Conservation (phyloP, 2,113 vertebrate species). For the Mormyrus lacerda region DNA sequence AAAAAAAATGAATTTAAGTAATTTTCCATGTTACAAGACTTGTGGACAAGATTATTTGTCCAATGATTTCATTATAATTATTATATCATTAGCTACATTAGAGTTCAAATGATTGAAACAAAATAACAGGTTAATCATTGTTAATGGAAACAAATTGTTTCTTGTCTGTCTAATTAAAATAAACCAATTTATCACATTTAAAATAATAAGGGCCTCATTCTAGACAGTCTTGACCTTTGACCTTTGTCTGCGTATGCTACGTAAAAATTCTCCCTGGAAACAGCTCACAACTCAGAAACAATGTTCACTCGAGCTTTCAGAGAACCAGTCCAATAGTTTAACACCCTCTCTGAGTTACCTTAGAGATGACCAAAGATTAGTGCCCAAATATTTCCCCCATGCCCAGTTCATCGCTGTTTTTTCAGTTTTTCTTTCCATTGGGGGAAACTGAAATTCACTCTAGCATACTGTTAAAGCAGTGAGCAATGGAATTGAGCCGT, state of each 20-base stretch:
- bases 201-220: conserved; percentile 23
- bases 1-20: background rate
- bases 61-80: background rate
- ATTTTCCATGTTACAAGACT: background rate
- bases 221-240: conserved; percentile 29
- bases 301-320: conserved; percentile 28
- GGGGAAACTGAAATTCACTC: background rate
- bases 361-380: conserved; percentile 25
- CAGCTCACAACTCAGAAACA: conserved; percentile 29
- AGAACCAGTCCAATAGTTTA: conserved; percentile 29
- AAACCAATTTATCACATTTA: conserved; percentile 12
- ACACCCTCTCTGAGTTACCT: conserved; percentile 26
- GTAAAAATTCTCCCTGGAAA: conserved; percentile 40
- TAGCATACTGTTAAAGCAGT: background rate
- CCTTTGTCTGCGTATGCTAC: conserved; percentile 27
- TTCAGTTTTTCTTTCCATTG: background rate
- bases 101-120: background rate
- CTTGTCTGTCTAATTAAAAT: background rate
- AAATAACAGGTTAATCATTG: background rate
- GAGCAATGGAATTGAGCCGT: background rate
- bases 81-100: background rate
- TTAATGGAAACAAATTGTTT: background rate
- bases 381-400: background rate
- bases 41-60: background rate
- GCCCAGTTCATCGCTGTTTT: background rate